Conservation (phyloP, 2,888 invertebrate species). For the Diaprepes abbreviatus region DNA sequence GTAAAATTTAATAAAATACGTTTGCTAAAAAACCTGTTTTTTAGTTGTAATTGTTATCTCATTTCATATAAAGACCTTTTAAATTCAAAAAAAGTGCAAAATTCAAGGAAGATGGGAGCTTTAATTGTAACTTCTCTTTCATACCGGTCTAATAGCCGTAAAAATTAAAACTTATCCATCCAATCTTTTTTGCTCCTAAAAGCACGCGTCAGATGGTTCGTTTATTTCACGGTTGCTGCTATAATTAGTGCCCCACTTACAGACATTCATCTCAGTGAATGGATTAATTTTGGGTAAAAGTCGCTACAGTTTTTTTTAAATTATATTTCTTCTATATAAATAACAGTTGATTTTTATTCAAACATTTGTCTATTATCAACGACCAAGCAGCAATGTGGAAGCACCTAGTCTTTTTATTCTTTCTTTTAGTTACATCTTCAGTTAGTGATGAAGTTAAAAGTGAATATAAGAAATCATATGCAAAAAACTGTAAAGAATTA, state of each 20-base stretch:
- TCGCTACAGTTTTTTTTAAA: conserved; percentile 36
- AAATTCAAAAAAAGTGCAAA: no score
- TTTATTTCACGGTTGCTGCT: no score
- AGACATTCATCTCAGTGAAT: conserved; percentile 33
- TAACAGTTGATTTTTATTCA: conserved; percentile 12
- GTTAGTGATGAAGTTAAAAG: conserved; percentile 53
- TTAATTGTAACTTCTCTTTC: no score
- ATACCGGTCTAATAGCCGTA: no score
- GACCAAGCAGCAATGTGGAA: conserved; percentile 21
- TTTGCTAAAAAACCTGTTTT: no score
- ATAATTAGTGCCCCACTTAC: conserved; percentile 46
- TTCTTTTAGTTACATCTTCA: conserved; percentile 7
- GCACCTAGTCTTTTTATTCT: background rate
- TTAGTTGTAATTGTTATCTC: no score
- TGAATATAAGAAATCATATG: conserved; percentile 62
- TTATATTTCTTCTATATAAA: conserved; percentile 39
- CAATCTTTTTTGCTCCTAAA: no score
- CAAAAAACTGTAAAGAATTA: conserved; percentile 71
- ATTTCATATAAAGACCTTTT: no score
- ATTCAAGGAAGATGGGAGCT: no score
- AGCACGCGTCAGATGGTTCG: no score
- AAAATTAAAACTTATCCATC: no score
- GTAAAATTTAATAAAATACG: no score
- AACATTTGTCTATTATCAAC: conserved; percentile 10
- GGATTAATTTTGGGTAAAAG: conserved; percentile 26